Evolutionary conservation across 2,797 vertebrate genomes (phyloP).

Genomic region (Sebastes iracundus): DNA sequence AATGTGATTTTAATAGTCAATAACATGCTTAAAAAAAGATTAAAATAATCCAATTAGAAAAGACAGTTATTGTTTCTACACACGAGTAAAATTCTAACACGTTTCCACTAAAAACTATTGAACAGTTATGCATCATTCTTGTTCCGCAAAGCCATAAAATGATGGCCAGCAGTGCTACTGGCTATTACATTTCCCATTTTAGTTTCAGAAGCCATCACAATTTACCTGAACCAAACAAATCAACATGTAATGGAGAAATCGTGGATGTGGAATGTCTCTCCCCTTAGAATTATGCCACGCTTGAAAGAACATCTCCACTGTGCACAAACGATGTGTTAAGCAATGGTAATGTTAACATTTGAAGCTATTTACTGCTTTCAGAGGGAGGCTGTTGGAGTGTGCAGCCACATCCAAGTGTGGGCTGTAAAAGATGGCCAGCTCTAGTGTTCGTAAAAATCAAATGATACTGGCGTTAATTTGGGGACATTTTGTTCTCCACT

Average conservation of each 20-base stretch:
- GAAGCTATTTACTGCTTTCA: slow-evolving; percentile 37
- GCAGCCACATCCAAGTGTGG: slow-evolving; percentile 58
- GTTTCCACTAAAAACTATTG: neutral
- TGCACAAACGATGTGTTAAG: slow-evolving; percentile 25
- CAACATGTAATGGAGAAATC: slow-evolving; percentile 15
- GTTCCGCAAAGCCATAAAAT: neutral
- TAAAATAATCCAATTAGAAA: neutral
- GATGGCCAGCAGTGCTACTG: neutral
- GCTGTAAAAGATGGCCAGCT: slow-evolving; percentile 53
- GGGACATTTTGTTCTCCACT: slow-evolving; percentile 59
- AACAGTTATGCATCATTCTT: neutral
- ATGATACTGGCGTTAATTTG: slow-evolving; percentile 45
- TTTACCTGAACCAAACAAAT: slow-evolving; percentile 30
- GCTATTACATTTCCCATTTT: slow-evolving; percentile 27
- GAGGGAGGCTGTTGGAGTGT: slow-evolving; percentile 32
- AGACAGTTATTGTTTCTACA: neutral
- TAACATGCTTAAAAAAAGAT: neutral
- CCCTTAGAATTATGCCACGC: neutral
- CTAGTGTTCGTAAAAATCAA: slow-evolving; percentile 41
- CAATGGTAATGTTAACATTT: slow-evolving; percentile 15
- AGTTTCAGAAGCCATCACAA: slow-evolving; percentile 10
- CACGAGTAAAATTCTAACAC: neutral
- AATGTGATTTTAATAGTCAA: neutral
- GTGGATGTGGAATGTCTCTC: neutral
- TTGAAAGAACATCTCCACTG: slow-evolving; percentile 4